Conservation (phyloP, 2,888 invertebrate species). For the Watsonalla cultraria region DNA sequence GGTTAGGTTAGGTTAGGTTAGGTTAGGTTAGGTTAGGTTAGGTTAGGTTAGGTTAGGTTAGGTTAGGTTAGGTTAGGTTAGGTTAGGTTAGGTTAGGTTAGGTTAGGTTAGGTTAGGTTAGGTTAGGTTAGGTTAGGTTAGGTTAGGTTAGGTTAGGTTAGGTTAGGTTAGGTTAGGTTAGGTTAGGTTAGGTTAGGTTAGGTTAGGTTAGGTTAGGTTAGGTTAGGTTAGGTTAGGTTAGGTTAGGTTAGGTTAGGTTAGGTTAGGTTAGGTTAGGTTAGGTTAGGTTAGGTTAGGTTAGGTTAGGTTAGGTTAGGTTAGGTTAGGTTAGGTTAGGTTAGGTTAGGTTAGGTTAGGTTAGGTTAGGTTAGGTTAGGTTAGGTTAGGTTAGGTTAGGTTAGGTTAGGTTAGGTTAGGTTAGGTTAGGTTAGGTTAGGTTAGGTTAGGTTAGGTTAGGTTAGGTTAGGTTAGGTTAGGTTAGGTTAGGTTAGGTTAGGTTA, state of each 20-base stretch:
- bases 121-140: conserved; percentile 4
- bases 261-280: conserved; percentile 4
- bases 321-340: conserved; percentile 4
- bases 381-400: conserved; percentile 4
- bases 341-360: conserved; percentile 4
- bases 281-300: conserved; percentile 4
- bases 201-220: conserved; percentile 4
- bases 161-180: conserved; percentile 4
- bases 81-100: conserved; percentile 4
- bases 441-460: conserved; percentile 4
- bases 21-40: conserved; percentile 4
- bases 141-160: conserved; percentile 4
- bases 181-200: conserved; percentile 4
- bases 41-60: conserved; percentile 4
- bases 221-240: conserved; percentile 4
- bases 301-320: conserved; percentile 4
- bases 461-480: conserved; percentile 4
- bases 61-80: conserved; percentile 4
- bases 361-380: conserved; percentile 4
- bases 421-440: conserved; percentile 4
- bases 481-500: conserved; percentile 4
- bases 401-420: conserved; percentile 4
- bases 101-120: conserved; percentile 4
- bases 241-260: conserved; percentile 4
- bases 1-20: conserved; percentile 4